Conservation (phyloP, 1,140 invertebrate genomes). For the Chironomus striatipennis region DNA sequence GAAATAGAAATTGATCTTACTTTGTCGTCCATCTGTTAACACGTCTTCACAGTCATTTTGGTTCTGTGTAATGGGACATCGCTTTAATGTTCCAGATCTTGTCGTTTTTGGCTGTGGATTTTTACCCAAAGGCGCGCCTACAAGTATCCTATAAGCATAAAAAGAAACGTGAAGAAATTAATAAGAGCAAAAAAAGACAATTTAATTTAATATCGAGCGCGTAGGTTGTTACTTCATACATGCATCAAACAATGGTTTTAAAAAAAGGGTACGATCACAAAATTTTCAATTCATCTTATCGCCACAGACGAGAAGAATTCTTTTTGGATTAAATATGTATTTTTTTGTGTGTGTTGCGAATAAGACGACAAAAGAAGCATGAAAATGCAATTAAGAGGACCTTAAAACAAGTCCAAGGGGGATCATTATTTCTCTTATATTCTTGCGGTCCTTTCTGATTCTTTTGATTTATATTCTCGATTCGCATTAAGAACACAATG, state of each 20-base stretch:
- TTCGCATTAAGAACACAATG: not conserved
- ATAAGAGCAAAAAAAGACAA: constrained; percentile 21
- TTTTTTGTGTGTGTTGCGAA: not conserved
- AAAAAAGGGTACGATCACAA: not conserved
- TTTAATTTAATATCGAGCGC: constrained; percentile 16
- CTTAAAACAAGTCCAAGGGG: not conserved
- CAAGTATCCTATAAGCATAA: constrained; percentile 65
- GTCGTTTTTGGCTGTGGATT: constrained; percentile 77
- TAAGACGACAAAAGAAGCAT: not conserved
- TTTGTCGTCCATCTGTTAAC: constrained; percentile 72
- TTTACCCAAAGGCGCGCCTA: constrained; percentile 82
- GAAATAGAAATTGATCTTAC: constrained; percentile 49
- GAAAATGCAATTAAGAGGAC: constrained; percentile 17
- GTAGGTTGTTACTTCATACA: not conserved
- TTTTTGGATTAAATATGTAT: constrained; percentile 15
- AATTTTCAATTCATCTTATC: not conserved
- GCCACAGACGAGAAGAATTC: not conserved
- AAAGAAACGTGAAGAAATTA: constrained; percentile 1
- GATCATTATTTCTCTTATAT: constrained; percentile 4
- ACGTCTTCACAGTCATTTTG: constrained; percentile 70
- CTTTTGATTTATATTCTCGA: not conserved
- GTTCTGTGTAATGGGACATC: constrained; percentile 63
- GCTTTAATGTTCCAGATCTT: constrained; percentile 78
- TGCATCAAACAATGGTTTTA: not conserved
- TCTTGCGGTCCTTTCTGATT: constrained; percentile 8